Evolutionary conservation across 2,888 invertebrate species (phyloP).

Genomic region (Cheilosia soror): DNA sequence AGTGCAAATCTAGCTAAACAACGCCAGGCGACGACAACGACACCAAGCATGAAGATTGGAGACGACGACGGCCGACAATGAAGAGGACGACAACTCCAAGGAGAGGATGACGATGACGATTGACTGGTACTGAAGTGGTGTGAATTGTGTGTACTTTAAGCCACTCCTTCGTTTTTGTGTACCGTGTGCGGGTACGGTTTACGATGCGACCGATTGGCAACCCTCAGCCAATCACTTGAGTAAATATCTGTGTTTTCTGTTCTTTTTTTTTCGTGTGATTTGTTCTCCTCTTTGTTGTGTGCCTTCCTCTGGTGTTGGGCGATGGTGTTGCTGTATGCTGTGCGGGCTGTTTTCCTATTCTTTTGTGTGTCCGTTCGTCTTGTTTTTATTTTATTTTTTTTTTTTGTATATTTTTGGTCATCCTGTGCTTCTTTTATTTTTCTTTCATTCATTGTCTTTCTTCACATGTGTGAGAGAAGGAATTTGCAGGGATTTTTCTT

Average conservation of each 20-base stretch:
- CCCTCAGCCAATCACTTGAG: slow-evolving; percentile 84
- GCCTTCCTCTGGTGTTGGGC: slow-evolving; percentile 62
- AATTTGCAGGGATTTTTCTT: slow-evolving; percentile 70
- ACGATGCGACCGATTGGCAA: slow-evolving; percentile 81
- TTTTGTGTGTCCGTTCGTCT: slow-evolving; percentile 66
- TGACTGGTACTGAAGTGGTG: slow-evolving; percentile 79
- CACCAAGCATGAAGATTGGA: slow-evolving; percentile 48
- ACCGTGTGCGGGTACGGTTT: slow-evolving; percentile 78
- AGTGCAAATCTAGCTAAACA: slow-evolving; percentile 68
- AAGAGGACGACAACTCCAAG: slow-evolving; percentile 53
- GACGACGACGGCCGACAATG: slow-evolving; percentile 42
- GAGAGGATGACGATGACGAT: slow-evolving; percentile 63
- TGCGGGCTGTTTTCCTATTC: slow-evolving; percentile 54
- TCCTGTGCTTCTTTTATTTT: slow-evolving; percentile 15
- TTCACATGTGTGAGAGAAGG: slow-evolving; percentile 57
- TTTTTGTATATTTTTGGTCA: slow-evolving; percentile 41
- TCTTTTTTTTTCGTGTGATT: slow-evolving; percentile 41
- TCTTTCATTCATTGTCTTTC: slow-evolving; percentile 36
- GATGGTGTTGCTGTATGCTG: slow-evolving; percentile 74
- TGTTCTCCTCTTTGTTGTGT: slow-evolving; percentile 56
- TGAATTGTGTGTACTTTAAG: slow-evolving; percentile 84
- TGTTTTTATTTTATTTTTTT: slow-evolving; percentile 22
- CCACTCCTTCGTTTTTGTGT: slow-evolving; percentile 81
- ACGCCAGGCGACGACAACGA: slow-evolving; percentile 59
- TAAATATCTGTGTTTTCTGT: slow-evolving; percentile 79